Conservation (phyloP, 2,888 invertebrate species). For the Hirtodrosophila histrioides region DNA sequence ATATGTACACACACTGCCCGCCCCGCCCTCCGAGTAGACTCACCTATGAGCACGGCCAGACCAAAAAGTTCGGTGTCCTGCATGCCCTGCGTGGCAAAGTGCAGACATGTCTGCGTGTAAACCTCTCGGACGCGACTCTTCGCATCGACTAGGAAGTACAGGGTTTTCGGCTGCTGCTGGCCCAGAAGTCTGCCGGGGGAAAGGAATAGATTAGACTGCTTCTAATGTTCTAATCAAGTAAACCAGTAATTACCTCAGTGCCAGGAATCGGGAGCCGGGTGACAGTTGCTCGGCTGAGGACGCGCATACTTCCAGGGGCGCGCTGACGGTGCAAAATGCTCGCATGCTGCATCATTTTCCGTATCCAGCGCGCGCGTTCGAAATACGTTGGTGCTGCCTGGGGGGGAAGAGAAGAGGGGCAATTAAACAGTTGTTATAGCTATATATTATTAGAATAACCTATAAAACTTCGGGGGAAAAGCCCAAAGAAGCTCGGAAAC, state of each 20-base stretch:
- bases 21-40: slow-evolving; percentile 84
- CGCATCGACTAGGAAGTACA: slow-evolving; percentile 87
- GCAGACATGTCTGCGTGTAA: slow-evolving; percentile 91
- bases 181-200: slow-evolving; percentile 82
- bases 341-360: slow-evolving; percentile 87
- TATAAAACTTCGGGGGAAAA: too few species aligned
- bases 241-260: slow-evolving; percentile 84
- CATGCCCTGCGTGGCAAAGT: slow-evolving; percentile 92
- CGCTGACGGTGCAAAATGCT: slow-evolving; percentile 92
- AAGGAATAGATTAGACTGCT: slow-evolving; percentile 1
- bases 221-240: not conserved
- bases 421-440: slow-evolving; percentile 3
- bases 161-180: slow-evolving; percentile 84
- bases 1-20: not conserved
- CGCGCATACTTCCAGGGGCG: slow-evolving; percentile 91
- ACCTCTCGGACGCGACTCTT: slow-evolving; percentile 93
- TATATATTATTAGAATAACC: too few species aligned
- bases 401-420: slow-evolving; percentile 3
- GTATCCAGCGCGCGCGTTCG: slow-evolving; percentile 84
- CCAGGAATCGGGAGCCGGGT: slow-evolving; percentile 87
- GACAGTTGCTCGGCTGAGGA: slow-evolving; percentile 86
- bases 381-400: slow-evolving; percentile 83
- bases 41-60: slow-evolving; percentile 91
- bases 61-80: slow-evolving; percentile 93
- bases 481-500: too few species aligned